A percentile compares a stretch with the other conserved stretches of the same genome.
Conservation (phyloP, 1,140 invertebrate genomes). For the Delia radicum region DNA sequence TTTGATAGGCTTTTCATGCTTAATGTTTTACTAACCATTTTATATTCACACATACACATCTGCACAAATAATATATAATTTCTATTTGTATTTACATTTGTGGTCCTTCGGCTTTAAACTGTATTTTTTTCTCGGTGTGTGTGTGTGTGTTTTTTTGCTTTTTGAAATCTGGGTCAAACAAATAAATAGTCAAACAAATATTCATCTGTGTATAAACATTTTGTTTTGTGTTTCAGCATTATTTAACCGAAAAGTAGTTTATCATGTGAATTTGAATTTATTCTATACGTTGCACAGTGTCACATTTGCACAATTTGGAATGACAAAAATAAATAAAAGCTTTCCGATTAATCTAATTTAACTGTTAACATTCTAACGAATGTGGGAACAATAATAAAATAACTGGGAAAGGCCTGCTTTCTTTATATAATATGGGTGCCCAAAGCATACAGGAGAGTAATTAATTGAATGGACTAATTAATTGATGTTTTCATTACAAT, state of each 20-base stretch:
- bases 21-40: background rate
- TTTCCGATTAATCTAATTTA: no score
- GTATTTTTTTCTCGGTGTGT: background rate
- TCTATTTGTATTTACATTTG: slow-evolving; percentile 21
- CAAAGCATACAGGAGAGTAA: no score
- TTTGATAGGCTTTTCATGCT: background rate
- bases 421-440: no score
- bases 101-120: slow-evolving; percentile 14
- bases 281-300: no score
- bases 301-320: no score
- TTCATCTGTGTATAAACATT: background rate
- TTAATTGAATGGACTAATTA: no score
- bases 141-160: background rate
- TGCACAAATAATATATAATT: background rate
- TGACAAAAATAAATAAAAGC: no score
- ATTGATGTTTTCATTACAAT: no score
- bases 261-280: slow-evolving; percentile 17
- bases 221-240: background rate
- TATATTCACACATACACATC: no score
- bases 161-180: slow-evolving; percentile 9
- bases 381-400: no score
- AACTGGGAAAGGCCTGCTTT: no score
- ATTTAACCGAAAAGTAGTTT: slow-evolving; percentile 13
- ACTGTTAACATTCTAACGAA: no score
- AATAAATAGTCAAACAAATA: slow-evolving; percentile 11